Percentiles rank a stretch among this genome's conserved stretches.
These are phyloP conservation scores for Poecilia picta DNA, from an alignment of 2,797 vertebrate species.

Conservation along the genomic window DNA sequence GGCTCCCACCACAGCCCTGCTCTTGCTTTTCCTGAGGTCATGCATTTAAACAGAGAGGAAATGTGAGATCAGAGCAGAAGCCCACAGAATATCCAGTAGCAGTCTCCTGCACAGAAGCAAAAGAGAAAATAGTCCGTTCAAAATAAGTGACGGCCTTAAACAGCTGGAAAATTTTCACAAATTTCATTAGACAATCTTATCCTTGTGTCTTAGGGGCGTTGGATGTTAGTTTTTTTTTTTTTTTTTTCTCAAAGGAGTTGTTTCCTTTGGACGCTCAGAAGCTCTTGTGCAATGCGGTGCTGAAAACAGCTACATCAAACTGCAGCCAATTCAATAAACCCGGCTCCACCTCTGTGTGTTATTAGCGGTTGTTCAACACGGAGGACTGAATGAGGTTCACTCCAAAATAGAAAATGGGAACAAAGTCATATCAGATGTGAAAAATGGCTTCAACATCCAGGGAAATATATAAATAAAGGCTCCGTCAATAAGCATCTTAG, in stretches of 20 bases:
- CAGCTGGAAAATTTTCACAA: constrained; percentile 33
- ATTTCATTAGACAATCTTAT: constrained; percentile 39
- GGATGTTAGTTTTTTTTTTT: constrained; percentile 20
- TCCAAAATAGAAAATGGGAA: constrained; percentile 54
- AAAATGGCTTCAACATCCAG: constrained; percentile 48
- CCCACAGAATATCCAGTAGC: constrained; percentile 33
- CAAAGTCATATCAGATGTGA: constrained; percentile 46
- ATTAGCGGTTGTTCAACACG: constrained; percentile 19
- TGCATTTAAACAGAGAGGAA: constrained; percentile 27
- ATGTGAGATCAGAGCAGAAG: constrained; percentile 36
- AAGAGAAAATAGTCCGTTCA: constrained; percentile 41
- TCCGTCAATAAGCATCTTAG: constrained; percentile 82
- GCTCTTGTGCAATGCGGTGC: constrained; percentile 10
- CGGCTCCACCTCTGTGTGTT: constrained; percentile 27
- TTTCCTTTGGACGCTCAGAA: constrained; percentile 25
- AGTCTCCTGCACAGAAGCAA: constrained; percentile 19
- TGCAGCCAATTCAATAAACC: constrained; percentile 25
- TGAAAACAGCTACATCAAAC: constrained; percentile 34
- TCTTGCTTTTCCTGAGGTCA: constrained; percentile 15
- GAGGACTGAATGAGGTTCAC: constrained; percentile 20
- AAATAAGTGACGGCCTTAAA: constrained; percentile 28
- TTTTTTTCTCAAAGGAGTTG: constrained; percentile 16
- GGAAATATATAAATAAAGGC: constrained; percentile 76
- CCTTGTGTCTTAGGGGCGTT: constrained; percentile 15
- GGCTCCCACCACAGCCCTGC: constrained; percentile 6